These are phyloP conservation scores for Menidia beryllina DNA, from an alignment of 2,113 vertebrate genomes.

Conservation along the genomic window DNA sequence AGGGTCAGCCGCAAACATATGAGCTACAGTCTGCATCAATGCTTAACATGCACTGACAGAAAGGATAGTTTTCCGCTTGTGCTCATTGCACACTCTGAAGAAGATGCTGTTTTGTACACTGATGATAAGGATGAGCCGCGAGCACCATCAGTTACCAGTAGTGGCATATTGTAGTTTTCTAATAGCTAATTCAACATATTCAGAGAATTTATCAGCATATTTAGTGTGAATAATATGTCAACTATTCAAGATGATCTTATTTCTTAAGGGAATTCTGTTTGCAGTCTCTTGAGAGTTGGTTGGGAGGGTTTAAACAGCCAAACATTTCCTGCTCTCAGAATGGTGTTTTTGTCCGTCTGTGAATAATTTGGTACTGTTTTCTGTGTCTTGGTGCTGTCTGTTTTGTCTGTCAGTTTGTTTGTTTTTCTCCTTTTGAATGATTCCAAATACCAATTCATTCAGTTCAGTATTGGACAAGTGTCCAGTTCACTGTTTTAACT, in stretches of 20 bases:
- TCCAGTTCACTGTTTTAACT: constrained; percentile 17
- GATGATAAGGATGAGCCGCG: background rate
- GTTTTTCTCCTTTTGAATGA: constrained; percentile 17
- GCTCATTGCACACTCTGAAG: background rate
- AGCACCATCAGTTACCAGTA: constrained; percentile 5
- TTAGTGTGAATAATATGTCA: too few species aligned
- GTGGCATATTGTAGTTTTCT: constrained; percentile 8
- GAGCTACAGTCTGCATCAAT: background rate
- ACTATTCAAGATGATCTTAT: background rate
- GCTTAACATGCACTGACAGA: background rate
- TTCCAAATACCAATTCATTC: constrained; percentile 14
- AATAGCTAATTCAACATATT: constrained; percentile 3
- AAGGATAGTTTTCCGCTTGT: background rate
- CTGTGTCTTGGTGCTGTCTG: constrained; percentile 25
- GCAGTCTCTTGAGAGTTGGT: constrained; percentile 53
- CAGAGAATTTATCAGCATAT: too few species aligned
- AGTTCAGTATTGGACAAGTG: constrained; percentile 12
- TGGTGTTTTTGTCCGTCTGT: constrained; percentile 11
- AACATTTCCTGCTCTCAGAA: constrained; percentile 18
- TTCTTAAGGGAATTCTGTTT: constrained; percentile 15
- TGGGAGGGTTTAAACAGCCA: background rate
- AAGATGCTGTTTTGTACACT: background rate
- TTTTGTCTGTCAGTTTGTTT: constrained; percentile 13
- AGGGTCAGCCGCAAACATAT: background rate
- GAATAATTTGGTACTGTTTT: constrained; percentile 12